Evolutionary conservation across 30 jellyfish, hydroid and myxozoan species (phyloP).

Genomic region (Aurelia sp.): DNA sequence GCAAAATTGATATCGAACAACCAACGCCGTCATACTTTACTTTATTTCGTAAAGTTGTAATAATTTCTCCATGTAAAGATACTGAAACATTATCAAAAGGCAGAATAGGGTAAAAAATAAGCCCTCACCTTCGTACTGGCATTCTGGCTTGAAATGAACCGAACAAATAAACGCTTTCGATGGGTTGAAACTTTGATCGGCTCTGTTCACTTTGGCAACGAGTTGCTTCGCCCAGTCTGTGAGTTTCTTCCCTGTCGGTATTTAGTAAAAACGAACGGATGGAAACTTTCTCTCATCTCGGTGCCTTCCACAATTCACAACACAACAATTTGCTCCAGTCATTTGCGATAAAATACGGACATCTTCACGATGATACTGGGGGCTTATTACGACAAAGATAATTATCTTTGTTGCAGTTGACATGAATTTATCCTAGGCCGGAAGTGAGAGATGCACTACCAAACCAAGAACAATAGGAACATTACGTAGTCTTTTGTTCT

Average conservation of each 20-base stretch:
- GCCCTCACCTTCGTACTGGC: no score
- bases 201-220: neutral
- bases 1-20: no score
- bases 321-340: neutral
- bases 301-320: slow-evolving; percentile 1
- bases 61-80: no score
- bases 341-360: no score
- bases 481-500: slow-evolving; percentile 13
- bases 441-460: slow-evolving; percentile 25
- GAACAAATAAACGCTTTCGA: slow-evolving; percentile 1
- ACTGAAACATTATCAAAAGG: no score
- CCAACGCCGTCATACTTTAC: no score
- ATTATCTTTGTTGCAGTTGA: no score
- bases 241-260: neutral
- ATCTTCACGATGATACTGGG: no score
- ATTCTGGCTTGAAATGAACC: neutral
- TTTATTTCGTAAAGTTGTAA: no score
- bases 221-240: neutral
- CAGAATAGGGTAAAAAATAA: no score
- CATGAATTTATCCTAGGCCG: slow-evolving; percentile 17
- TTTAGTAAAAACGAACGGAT: neutral
- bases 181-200: slow-evolving; percentile 3
- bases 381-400: no score
- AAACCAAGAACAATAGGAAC: slow-evolving; percentile 30
- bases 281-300: neutral